Conservation (phyloP, 2,797 vertebrate genomes). For the Danio jaintianensis region DNA sequence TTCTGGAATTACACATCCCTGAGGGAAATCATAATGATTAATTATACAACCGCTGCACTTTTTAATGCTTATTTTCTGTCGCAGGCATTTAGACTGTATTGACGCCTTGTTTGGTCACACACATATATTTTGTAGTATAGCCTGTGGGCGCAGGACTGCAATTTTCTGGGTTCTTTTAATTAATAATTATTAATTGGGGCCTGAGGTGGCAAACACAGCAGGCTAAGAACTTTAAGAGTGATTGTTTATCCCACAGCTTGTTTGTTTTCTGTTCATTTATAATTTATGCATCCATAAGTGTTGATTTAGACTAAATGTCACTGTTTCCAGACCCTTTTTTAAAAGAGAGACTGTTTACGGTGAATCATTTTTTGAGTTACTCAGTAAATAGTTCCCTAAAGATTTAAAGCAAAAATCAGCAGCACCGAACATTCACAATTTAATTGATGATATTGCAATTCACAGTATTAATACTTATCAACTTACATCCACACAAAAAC, state of each 20-base stretch:
- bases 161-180: constrained; percentile 47
- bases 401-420: not conserved
- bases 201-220: constrained; percentile 42
- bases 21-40: constrained; percentile 41
- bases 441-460: not conserved
- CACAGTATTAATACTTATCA: not conserved
- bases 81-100: constrained; percentile 36
- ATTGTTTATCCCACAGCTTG: constrained; percentile 42
- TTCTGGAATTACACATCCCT: constrained; percentile 1
- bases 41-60: constrained; percentile 43
- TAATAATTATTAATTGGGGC: constrained; percentile 53
- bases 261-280: constrained; percentile 31
- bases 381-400: not conserved
- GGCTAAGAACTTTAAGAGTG: constrained; percentile 38
- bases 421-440: not conserved
- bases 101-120: constrained; percentile 44
- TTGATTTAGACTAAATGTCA: constrained; percentile 42
- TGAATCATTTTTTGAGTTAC: constrained; percentile 18
- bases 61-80: constrained; percentile 35
- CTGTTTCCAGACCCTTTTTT: constrained; percentile 17
- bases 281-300: constrained; percentile 43
- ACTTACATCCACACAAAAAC: not conserved
- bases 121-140: not conserved
- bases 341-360: constrained; percentile 6
- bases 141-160: constrained; percentile 22